phyloP scores from a whole-genome alignment of 2,113 vertebrate genomes.

The Calyptomena viridis region DNA sequence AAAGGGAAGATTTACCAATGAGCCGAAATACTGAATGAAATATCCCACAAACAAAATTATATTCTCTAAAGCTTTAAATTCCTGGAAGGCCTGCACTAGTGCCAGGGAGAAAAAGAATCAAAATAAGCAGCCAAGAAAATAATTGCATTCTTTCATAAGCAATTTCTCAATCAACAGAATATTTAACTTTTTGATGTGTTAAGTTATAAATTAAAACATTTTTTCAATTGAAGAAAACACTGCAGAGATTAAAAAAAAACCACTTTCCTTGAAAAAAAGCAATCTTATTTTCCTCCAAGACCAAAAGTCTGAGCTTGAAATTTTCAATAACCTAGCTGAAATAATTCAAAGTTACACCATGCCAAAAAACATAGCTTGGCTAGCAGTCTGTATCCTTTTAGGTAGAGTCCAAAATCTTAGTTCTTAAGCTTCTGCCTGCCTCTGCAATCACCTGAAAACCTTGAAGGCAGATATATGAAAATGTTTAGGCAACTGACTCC shows the following conservation, averaged over 20 bases:
- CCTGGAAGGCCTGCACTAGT: constrained; percentile 19
- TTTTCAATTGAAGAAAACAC: not conserved
- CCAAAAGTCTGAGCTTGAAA: not conserved
- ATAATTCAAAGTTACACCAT: not conserved
- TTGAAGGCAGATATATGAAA: not conserved
- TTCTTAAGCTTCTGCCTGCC: not conserved
- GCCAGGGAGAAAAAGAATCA: not conserved
- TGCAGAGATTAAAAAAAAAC: not conserved
- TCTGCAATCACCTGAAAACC: not conserved
- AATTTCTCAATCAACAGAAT: constrained; percentile 28
- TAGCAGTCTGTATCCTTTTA: not conserved
- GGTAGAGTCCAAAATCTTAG: not conserved
- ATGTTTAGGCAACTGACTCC: not conserved
- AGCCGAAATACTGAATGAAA: constrained; percentile 28
- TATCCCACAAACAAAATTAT: not conserved
- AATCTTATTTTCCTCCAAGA: not conserved
- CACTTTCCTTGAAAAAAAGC: not conserved
- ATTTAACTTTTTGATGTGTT: not conserved
- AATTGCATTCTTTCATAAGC: constrained; percentile 34
- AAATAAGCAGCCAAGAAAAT: constrained; percentile 40
- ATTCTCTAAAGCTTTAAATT: constrained; percentile 21
- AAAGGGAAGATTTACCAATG: constrained; percentile 21
- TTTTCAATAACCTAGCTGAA: not conserved
- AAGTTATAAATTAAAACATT: not conserved
- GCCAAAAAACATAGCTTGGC: not conserved